Evolutionary conservation across 2,888 invertebrate species (phyloP).

Genomic region (Gibbula magus): DNA sequence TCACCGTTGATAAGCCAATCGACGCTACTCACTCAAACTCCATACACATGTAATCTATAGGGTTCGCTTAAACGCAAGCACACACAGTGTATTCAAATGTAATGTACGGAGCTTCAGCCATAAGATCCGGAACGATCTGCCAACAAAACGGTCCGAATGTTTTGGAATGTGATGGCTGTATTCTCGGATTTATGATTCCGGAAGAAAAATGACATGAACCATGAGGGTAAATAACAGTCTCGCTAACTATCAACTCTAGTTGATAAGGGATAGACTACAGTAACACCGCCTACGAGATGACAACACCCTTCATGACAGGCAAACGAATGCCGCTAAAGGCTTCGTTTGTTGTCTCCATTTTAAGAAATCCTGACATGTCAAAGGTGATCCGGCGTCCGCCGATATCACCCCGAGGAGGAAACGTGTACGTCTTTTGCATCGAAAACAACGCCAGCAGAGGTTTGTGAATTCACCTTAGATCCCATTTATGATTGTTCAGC

Average conservation of each 20-base stretch:
- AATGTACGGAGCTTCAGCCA: too few species aligned
- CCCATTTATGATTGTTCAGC: too few species aligned
- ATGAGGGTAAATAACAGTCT: too few species aligned
- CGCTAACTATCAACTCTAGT: too few species aligned
- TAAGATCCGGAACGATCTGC: neutral
- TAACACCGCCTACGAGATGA: neutral
- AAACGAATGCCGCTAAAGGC: constrained; percentile 17
- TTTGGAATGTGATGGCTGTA: neutral
- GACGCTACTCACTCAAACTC: too few species aligned
- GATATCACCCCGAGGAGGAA: neutral
- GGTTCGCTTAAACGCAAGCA: too few species aligned
- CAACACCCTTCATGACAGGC: neutral
- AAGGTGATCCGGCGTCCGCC: constrained; percentile 9
- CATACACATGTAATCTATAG: too few species aligned
- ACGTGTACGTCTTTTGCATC: neutral
- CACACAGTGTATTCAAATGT: too few species aligned
- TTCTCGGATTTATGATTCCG: too few species aligned
- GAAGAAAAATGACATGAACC: too few species aligned
- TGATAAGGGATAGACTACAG: too few species aligned
- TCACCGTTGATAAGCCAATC: too few species aligned
- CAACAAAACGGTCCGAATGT: neutral
- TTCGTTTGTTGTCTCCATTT: constrained; percentile 7
- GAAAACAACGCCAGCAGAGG: neutral
- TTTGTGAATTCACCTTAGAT: neutral
- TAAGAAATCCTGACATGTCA: constrained; percentile 16